These are phyloP conservation scores for Pristiophorus japonicus DNA, from an alignment of 2,113 vertebrate genomes.

Conservation along the genomic window DNA sequence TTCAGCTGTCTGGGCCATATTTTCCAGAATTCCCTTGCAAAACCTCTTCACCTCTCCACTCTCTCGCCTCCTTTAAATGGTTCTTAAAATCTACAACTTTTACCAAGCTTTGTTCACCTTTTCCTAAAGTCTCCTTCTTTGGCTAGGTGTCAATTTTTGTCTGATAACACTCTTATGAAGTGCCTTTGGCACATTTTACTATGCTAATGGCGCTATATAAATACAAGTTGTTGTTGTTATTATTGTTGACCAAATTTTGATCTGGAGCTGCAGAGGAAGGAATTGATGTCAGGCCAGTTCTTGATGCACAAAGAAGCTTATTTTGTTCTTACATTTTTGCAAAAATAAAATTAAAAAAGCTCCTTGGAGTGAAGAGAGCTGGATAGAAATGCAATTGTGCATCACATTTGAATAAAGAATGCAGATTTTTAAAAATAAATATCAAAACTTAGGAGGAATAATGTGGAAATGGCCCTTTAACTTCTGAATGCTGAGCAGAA, in stretches of 20 bases:
- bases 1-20: neutral
- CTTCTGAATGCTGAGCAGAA: neutral
- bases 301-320: neutral
- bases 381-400: neutral
- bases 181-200: neutral
- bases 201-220: neutral
- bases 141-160: neutral
- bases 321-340: neutral
- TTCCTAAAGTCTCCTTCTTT: neutral
- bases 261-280: neutral
- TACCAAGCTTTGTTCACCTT: neutral
- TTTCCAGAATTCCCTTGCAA: neutral
- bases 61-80: neutral
- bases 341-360: neutral
- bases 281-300: neutral
- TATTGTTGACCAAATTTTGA: neutral
- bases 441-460: neutral
- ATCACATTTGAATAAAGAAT: neutral
- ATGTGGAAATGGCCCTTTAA: neutral
- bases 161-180: neutral
- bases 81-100: neutral
- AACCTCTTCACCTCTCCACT: neutral
- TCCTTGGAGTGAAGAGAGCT: neutral
- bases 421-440: neutral
- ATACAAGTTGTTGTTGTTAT: neutral